These are phyloP conservation scores for Irena cyanogastra DNA, from an alignment of 2,113 vertebrate species.

Conservation along the genomic window DNA sequence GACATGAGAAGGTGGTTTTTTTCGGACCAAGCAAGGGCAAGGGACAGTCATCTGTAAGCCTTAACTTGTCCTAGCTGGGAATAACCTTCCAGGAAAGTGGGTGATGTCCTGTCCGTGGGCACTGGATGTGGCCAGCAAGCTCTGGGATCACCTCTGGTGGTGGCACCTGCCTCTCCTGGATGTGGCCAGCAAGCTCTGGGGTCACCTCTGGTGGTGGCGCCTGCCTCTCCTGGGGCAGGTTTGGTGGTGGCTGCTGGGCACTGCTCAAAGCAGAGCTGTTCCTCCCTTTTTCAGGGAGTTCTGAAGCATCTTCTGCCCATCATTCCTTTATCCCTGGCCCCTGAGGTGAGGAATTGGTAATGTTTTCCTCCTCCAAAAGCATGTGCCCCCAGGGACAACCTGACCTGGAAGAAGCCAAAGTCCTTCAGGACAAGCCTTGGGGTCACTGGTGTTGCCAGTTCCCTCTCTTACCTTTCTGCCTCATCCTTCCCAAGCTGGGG, in stretches of 20 bases:
- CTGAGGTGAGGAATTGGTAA: accelerated
- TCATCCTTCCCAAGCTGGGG: accelerated
- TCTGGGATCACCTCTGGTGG: neutral
- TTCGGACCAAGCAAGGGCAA: neutral
- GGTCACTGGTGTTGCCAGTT: neutral
- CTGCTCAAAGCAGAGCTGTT: neutral
- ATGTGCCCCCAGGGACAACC: neutral
- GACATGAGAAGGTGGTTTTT: neutral
- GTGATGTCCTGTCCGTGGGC: neutral
- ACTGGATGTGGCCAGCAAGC: neutral
- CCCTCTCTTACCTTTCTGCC: neutral
- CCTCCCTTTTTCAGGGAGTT: neutral
- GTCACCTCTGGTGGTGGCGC: neutral
- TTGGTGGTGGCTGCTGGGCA: neutral
- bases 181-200: neutral
- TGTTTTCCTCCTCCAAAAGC: neutral
- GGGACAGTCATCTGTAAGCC: neutral
- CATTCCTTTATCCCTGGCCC: neutral
- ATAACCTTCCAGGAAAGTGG: neutral
- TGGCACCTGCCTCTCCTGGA: neutral
- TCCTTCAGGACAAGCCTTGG: neutral
- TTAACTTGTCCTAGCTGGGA: neutral
- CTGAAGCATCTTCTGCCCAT: neutral
- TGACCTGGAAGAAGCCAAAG: neutral
- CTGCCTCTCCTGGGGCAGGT: neutral